Conservation (phyloP, 2,888 invertebrate genomes). For the Nebria salina region DNA sequence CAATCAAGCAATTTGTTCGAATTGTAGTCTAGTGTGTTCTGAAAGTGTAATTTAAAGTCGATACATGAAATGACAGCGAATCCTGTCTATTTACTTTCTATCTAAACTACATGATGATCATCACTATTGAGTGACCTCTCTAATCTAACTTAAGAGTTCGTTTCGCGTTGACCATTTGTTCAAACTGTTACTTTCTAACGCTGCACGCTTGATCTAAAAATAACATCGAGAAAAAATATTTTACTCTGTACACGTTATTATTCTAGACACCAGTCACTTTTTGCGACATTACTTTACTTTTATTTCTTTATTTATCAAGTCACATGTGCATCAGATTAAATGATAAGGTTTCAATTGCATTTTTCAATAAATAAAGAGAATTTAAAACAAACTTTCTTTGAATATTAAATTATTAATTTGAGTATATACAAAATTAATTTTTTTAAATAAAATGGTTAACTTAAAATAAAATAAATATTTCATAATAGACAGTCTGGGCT, state of each 20-base stretch:
- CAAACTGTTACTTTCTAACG: constrained; percentile 32
- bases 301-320: neutral
- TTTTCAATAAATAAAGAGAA: too few species aligned
- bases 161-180: constrained; percentile 29
- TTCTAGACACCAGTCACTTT: neutral
- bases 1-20: neutral
- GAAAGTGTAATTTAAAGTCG: neutral
- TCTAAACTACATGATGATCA: neutral
- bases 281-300: neutral
- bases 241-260: neutral
- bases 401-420: too few species aligned
- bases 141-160: constrained; percentile 8
- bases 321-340: too few species aligned
- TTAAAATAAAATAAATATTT: too few species aligned
- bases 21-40: neutral
- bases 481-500: too few species aligned
- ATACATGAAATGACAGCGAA: neutral
- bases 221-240: constrained; percentile 9
- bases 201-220: constrained; percentile 23
- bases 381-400: too few species aligned
- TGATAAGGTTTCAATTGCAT: too few species aligned
- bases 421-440: too few species aligned
- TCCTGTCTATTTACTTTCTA: neutral
- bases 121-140: neutral
- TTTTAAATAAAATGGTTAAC: too few species aligned